Conservation (phyloP, 2,888 invertebrate species). For the Cinara cedri region DNA sequence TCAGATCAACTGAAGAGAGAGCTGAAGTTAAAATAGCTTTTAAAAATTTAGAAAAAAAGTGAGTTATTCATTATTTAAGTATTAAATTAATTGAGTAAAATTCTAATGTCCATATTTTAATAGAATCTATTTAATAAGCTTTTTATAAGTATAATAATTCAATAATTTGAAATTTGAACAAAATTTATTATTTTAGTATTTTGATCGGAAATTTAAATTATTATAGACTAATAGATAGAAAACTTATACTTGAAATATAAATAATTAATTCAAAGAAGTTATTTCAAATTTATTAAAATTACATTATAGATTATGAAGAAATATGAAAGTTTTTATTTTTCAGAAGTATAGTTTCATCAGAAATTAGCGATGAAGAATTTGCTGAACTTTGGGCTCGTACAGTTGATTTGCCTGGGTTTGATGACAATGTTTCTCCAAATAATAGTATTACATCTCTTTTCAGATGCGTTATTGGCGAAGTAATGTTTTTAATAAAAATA, state of each 20-base stretch:
- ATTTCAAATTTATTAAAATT: background rate
- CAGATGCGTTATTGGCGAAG: conserved; percentile 75
- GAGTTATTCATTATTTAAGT: background rate
- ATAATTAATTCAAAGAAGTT: background rate
- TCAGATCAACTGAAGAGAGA: conserved; percentile 43
- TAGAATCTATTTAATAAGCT: no score
- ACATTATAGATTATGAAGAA: no score
- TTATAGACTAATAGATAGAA: no score
- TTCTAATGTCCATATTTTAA: no score
- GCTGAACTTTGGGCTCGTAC: conserved; percentile 76
- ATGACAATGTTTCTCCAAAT: conserved; percentile 80
- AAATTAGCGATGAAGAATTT: conserved; percentile 73
- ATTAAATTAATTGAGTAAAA: background rate
- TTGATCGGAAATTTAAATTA: no score
- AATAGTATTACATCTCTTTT: conserved; percentile 76
- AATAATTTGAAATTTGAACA: no score
- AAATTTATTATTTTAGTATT: no score
- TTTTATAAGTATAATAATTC: no score
- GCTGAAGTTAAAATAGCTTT: conserved; percentile 50
- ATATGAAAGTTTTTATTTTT: no score
- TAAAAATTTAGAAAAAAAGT: conserved; percentile 44
- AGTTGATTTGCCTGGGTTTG: conserved; percentile 80
- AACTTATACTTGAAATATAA: no score
- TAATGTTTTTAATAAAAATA: conserved; percentile 61
- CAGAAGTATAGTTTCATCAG: conserved; percentile 68